Base-by-base conservation (phyloP, 1,140 invertebrate species). In the Asobara japonica region DNA sequence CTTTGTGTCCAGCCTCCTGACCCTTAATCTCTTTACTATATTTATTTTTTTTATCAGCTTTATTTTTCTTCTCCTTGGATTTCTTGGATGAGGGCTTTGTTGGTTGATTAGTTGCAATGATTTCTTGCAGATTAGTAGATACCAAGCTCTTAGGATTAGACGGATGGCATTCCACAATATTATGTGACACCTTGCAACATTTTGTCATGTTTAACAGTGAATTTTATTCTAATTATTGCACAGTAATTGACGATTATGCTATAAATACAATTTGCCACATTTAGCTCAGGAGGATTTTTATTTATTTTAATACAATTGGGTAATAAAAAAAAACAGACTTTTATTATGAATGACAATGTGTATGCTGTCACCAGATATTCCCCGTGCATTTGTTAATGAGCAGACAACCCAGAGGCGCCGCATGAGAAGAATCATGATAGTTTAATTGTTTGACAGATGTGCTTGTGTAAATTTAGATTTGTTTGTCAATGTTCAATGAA, bases 21-120 rank as follows among this genome's bases (percentile, higher is more conserved):
- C 65, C 73, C 74, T 78, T 78, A 74, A 68, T 61, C 56, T 79
- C 74, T 73, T 80, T 76, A 45, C 71, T 74, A 75, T 73, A 81
- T 77, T 67, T 79, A 66, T 80, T 77, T 66, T 77, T 84, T 74
- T 84, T 84, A 72, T 83, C 82, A 27, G 80, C 82, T 73, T 86
- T 86, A 71, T 85, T 84, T 65, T 79, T 84, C 77, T 85, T 84
- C 29, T 85, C 84, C 74, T 87, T 79, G 71, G 77, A 75, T 60
- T 82, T 83, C 73, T 82, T 82, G 22, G 74, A 45, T 22, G 73
- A 72, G 69, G 66, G 33, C 29, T 68, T 61, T 22, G 69, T 60
- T 41, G 22, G 51, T 7, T 67, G 51, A 29, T 78, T 80, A 76
- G 65, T 69, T 25, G 74, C 64, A 1, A 56, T 18, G 30, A 73